Evolutionary conservation across 2,113 vertebrate genomes (phyloP), one percentile per base, ranked within the genome.

Genomic region (Globicephala melas): DNA sequence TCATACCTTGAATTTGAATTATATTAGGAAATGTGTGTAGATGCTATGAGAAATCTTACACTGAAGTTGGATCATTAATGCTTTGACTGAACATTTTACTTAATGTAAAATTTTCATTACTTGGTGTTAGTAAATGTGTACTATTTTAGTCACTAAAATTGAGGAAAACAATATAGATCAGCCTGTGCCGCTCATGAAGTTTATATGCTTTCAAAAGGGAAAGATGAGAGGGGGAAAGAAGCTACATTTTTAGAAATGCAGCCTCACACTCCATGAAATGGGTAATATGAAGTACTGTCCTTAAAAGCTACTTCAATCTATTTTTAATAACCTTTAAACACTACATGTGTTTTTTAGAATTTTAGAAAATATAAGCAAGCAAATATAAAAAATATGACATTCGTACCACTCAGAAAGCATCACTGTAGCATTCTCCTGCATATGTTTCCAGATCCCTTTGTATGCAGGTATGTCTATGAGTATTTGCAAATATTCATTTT

Each of bases 241-340:
- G 92, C 83, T 96, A 38, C 82, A 44, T 96, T 80, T 2, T 76
- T 97, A 97, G 97, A 93, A 98, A 97, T 98, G 89, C 90, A 98
- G 90, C 65, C 74, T 98, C 96, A 98, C 91, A 98, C 98, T 90
- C 28, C 31, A 82, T 63, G 23, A 84, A 88, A 91, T 91, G 53
- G 31, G 25, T 58, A n/a, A n/a, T 80, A 65, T 96, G 97, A 98
- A 98, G 73, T 97, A 88, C 96, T 98, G 77, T 97, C 97, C 95
- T 98, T 92, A 97, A 98, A 98, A 98, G 94, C 97, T 88, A 91
- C 95, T 97, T 97, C 63, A 70, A 91, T 95, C 70, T 84, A 70
- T 74, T 92, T 96, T 96, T 28, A 88, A 47, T 95, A 65, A 81
- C 4, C 13, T 84, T 84, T 91, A 76, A 85, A 82, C 80, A 74